Conservation (phyloP, 1,140 invertebrate species). For the Acyrthosiphon pisum region DNA sequence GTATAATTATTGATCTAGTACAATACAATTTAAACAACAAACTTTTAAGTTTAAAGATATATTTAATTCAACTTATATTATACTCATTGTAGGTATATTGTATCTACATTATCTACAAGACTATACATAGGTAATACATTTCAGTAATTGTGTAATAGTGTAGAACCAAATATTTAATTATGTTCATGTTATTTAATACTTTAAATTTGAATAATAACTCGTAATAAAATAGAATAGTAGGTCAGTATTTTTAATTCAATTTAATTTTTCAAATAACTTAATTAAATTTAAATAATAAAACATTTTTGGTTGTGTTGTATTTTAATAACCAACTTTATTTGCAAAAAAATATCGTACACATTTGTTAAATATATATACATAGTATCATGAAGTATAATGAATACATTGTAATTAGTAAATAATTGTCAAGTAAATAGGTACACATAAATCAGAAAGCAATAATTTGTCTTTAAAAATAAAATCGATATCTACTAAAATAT, state of each 20-base stretch:
- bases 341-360: neutral
- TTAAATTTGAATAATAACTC: neutral
- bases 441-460: neutral
- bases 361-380: neutral
- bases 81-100: neutral
- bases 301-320: neutral
- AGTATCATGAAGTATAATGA: constrained; percentile 3
- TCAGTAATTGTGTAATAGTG: neutral
- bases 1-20: too few species aligned
- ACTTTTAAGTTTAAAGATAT: neutral
- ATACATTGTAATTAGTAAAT: neutral
- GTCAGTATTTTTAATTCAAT: neutral
- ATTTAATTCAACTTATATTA: neutral
- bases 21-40: neutral
- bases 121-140: neutral
- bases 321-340: neutral
- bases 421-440: neutral
- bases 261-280: neutral
- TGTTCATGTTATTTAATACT: neutral
- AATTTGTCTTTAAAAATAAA: neutral
- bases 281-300: constrained; percentile 23
- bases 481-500: neutral
- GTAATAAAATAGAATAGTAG: neutral
- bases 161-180: neutral
- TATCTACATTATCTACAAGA: neutral